phyloP scores from a whole-genome alignment of 2,888 invertebrate species.

The Melipona bicolor region DNA sequence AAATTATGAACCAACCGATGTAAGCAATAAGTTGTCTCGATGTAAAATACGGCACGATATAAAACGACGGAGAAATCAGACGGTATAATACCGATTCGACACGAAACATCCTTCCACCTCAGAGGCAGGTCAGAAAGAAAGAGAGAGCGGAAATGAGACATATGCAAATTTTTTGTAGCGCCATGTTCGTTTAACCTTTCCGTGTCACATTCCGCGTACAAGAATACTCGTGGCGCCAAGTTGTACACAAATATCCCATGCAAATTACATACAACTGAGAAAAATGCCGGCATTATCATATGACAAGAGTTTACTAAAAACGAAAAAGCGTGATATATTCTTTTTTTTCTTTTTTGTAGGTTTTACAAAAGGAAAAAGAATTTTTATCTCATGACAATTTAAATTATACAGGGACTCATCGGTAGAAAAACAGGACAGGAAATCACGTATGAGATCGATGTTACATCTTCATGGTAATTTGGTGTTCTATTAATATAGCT shows the following conservation, averaged over 20 bases:
- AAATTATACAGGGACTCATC: background rate
- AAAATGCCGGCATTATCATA: constrained; percentile 2
- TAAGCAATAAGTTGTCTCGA: background rate
- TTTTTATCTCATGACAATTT: background rate
- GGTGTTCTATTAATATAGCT: constrained; percentile 78
- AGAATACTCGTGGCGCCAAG: constrained; percentile 35
- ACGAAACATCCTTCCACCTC: constrained; percentile 38
- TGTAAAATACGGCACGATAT: background rate
- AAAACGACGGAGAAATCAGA: constrained; percentile 49
- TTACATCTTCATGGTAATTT: constrained; percentile 73
- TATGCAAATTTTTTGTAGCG: constrained; percentile 64
- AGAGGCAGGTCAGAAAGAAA: constrained; percentile 50
- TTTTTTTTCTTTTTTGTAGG: background rate
- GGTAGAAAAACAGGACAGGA: constrained; percentile 34
- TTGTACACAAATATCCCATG: constrained; percentile 5
- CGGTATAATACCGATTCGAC: constrained; percentile 47
- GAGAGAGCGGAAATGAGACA: constrained; percentile 61
- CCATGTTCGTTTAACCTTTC: constrained; percentile 63
- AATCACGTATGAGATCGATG: constrained; percentile 62
- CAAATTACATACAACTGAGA: constrained; percentile 28
- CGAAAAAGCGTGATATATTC: background rate
- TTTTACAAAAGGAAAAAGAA: too few species aligned
- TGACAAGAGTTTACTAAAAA: background rate
- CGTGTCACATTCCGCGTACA: constrained; percentile 18
- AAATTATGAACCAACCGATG: background rate